These are phyloP conservation scores for Eumerus sabulonum DNA, from an alignment of 2,888 invertebrate species.

Conservation along the genomic window DNA sequence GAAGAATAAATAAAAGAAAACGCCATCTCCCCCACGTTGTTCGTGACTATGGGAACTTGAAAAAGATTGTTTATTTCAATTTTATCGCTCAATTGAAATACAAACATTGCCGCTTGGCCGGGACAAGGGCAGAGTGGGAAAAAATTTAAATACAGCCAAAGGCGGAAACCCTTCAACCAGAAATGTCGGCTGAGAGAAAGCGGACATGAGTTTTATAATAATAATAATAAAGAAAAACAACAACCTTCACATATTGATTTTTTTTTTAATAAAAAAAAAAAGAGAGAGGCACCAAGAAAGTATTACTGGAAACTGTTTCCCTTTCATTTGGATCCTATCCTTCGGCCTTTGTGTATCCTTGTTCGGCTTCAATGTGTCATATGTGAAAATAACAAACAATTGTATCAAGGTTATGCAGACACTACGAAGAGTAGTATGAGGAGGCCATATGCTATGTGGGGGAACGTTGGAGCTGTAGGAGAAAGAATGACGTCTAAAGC, in stretches of 20 bases:
- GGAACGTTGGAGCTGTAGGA: too few relatives aligned
- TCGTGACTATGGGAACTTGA: neutral
- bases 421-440: neutral
- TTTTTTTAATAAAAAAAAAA: too few relatives aligned
- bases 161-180: slow-evolving; percentile 52
- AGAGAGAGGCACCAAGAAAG: too few relatives aligned
- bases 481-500: too few relatives aligned
- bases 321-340: neutral
- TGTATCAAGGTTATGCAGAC: slow-evolving; percentile 41
- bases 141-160: slow-evolving; percentile 34
- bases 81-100: slow-evolving; percentile 47
- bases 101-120: slow-evolving; percentile 37
- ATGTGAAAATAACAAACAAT: slow-evolving; percentile 11
- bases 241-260: neutral
- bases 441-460: too few relatives aligned
- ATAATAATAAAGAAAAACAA: slow-evolving; percentile 1
- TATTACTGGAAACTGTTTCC: too few relatives aligned
- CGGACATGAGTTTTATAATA: neutral
- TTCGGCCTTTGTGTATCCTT: neutral
- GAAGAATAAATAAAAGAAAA: too few relatives aligned
- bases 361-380: neutral
- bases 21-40: too few relatives aligned
- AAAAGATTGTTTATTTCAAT: slow-evolving; percentile 39
- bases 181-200: neutral
- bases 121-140: neutral